A percentile compares a stretch with the other conserved stretches of the same genome.
Evolutionary conservation across 2,888 invertebrate genomes (phyloP).

Genomic region (Drosophila cracens): DNA sequence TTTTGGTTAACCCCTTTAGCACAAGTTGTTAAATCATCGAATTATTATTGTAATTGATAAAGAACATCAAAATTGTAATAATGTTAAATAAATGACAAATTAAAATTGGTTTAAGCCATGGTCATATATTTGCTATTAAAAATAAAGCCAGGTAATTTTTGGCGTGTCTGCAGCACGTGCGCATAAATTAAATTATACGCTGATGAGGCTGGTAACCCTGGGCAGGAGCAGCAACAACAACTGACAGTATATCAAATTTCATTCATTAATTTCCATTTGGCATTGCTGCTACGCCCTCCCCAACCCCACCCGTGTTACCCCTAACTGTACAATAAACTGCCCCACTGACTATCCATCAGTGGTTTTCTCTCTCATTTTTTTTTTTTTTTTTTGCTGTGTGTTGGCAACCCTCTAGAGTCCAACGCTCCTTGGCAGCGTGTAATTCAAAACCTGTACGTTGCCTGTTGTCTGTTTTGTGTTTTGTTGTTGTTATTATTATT

Average conservation of each 20-base stretch:
- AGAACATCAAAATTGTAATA: slow-evolving; percentile 7
- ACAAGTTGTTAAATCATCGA: slow-evolving; percentile 46
- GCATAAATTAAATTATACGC: slow-evolving; percentile 65
- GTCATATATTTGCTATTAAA: slow-evolving; percentile 14
- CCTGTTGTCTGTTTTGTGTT: slow-evolving; percentile 40
- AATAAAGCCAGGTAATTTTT: slow-evolving; percentile 25
- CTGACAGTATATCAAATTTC: slow-evolving; percentile 79
- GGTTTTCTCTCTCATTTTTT: background rate
- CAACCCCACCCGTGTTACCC: background rate
- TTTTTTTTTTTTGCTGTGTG: background rate
- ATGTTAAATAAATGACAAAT: slow-evolving; percentile 57
- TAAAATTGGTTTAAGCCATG: slow-evolving; percentile 53
- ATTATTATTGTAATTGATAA: slow-evolving; percentile 48
- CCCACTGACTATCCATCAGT: slow-evolving; percentile 48
- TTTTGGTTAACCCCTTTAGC: slow-evolving; percentile 11
- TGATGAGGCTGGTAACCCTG: slow-evolving; percentile 39
- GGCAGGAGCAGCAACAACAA: slow-evolving; percentile 23
- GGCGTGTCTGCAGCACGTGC: slow-evolving; percentile 45
- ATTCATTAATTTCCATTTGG: slow-evolving; percentile 80
- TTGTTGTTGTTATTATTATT: slow-evolving; percentile 21
- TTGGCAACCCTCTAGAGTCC: slow-evolving; percentile 35
- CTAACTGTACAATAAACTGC: slow-evolving; percentile 8
- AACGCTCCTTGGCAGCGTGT: slow-evolving; percentile 51
- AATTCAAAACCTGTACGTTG: slow-evolving; percentile 71
- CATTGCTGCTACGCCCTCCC: slow-evolving; percentile 66